phyloP scores from a whole-genome alignment of 92 coral and sea anemone species.

The Actinostola sp. region DNA sequence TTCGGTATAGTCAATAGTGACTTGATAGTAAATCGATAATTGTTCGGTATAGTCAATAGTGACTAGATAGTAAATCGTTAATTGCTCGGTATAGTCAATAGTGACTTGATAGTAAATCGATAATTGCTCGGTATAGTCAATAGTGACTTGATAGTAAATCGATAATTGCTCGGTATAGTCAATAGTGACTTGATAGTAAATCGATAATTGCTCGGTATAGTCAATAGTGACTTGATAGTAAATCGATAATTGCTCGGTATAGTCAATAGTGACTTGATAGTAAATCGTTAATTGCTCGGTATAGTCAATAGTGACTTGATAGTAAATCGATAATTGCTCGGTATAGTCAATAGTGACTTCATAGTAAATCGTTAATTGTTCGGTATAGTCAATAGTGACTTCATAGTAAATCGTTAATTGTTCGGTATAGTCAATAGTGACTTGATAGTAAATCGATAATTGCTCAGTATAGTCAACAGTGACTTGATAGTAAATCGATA shows the following conservation, averaged over 20 bases:
- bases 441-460: neutral
- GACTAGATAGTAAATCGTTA: neutral
- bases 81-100: neutral
- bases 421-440: too few relatives aligned
- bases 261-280: too few relatives aligned
- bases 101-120: too few relatives aligned
- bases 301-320: too few relatives aligned
- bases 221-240: too few relatives aligned
- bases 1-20: too few relatives aligned
- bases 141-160: too few relatives aligned
- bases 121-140: neutral
- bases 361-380: neutral
- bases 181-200: too few relatives aligned
- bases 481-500: slow-evolving; percentile 1
- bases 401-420: neutral
- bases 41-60: too few relatives aligned
- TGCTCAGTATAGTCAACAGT: too few relatives aligned
- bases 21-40: neutral
- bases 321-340: neutral
- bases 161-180: neutral
- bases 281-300: neutral
- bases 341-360: too few relatives aligned
- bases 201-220: neutral
- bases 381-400: too few relatives aligned
- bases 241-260: neutral